A percentile compares a stretch with the other conserved stretches of the same genome.
phyloP scores from a whole-genome alignment of 2,888 invertebrate species.

The Macrophya annulata region DNA sequence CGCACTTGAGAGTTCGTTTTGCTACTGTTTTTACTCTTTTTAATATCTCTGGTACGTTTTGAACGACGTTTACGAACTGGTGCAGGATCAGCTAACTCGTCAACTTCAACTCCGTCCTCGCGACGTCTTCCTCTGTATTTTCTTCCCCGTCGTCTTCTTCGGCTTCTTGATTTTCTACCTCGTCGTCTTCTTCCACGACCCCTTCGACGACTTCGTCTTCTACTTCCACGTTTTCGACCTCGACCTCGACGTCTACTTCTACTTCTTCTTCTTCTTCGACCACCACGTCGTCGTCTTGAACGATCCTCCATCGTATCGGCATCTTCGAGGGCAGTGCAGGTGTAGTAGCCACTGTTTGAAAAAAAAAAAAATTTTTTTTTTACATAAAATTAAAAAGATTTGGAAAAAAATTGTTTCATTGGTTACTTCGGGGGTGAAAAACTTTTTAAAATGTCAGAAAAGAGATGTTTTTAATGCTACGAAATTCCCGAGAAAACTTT shows the following conservation, averaged over 20 bases:
- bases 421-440: not conserved
- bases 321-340: slow-evolving; percentile 9
- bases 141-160: slow-evolving; percentile 37
- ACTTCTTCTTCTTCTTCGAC: not conserved
- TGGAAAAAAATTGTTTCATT: not conserved
- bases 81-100: not conserved
- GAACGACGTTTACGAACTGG: slow-evolving; percentile 38
- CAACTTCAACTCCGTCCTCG: slow-evolving; percentile 24
- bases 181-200: slow-evolving; percentile 53
- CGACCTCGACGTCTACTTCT: slow-evolving; percentile 45
- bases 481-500: not conserved
- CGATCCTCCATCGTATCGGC: not conserved
- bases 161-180: not conserved
- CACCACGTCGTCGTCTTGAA: not conserved
- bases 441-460: not conserved
- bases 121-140: slow-evolving; percentile 43
- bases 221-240: slow-evolving; percentile 42
- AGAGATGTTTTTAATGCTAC: too few species aligned
- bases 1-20: slow-evolving; percentile 26
- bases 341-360: slow-evolving; percentile 46
- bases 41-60: not conserved
- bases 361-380: not conserved
- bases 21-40: not conserved
- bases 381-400: not conserved
- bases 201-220: slow-evolving; percentile 55